Base-by-base conservation (phyloP, 2,113 vertebrate genomes). In the Urocolius indicus region DNA sequence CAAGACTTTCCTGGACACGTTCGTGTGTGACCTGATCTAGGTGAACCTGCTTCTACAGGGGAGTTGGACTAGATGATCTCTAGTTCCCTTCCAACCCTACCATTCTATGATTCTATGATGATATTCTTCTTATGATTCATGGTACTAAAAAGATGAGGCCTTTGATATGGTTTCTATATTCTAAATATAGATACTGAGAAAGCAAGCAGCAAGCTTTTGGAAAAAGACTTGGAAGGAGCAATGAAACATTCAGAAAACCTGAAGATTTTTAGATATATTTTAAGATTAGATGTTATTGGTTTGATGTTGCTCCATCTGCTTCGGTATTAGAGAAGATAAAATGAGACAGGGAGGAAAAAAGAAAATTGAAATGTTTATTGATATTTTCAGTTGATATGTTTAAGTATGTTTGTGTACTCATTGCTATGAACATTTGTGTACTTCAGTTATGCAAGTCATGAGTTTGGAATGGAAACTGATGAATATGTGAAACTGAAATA, bases 281-380 rank as follows among this genome's bases (percentile, higher is more conserved):
- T 91, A 76, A 38, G 67, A 93, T 94, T 51, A 79, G 51, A 87
- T 95, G n/a, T 73, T 63, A 34, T 54, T 93, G 46, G 36, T 13
- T 95, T 89, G 89, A 57, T 79, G 54, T 51, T 89, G 41, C 36
- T 93, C 78, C 89, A 87, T 94, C 94, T 94, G 82, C 63, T 92
- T 83, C 71, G 15, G 13, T 61, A 93, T 90, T 85, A 87, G 49
- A 72, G 23, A 63, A 68, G 19, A 57, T 87, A 57, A 93, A 94
- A 68, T 72, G 71, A 93, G 68, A 77, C 4, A 48, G 14, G 12
- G 21, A n/a, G 55, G 11, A 67, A 76, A 84, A 58, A 34, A 17
- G 27, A 13, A 3, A 30, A 38, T 57, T 78, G 27, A 71, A 61
- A 61, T 3, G 0, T 81, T 45, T 65, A 89, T 79, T 82, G 41